Percentiles rank a stretch among this genome's conserved stretches.
phyloP scores from a whole-genome alignment of 2,888 invertebrate species.

The Heterodera filipjevi region DNA sequence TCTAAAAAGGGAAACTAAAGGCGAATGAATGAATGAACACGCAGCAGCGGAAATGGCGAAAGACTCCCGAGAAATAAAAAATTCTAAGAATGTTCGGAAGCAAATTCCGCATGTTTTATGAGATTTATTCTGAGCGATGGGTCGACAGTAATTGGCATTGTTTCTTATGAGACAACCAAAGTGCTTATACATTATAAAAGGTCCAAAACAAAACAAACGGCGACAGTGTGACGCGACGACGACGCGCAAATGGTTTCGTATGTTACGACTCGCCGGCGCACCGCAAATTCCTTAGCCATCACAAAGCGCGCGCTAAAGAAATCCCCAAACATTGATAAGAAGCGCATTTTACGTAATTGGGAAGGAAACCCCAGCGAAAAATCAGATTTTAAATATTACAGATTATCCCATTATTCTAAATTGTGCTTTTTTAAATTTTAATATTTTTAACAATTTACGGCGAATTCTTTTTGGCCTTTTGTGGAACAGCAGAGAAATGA shows the following conservation, averaged over 20 bases:
- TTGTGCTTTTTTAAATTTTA: no score
- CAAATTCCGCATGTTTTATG: neutral
- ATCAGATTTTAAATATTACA: neutral
- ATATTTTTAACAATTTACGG: no score
- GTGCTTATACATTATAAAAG: neutral
- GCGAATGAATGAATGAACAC: no score
- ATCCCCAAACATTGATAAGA: neutral
- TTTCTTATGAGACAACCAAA: neutral
- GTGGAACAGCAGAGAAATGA: neutral
- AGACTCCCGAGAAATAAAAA: neutral
- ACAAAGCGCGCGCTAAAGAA: neutral
- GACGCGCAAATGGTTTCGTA: neutral
- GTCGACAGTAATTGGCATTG: neutral
- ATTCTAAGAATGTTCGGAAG: no score
- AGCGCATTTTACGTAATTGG: neutral
- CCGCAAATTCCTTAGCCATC: neutral
- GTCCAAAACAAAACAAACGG: neutral
- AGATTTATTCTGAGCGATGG: neutral
- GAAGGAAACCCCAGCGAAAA: neutral
- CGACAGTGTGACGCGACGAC: neutral
- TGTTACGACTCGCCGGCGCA: neutral
- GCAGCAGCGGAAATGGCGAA: neutral
- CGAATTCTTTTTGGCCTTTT: neutral
- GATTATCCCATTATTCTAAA: no score
- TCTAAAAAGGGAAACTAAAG: no score